phyloP scores from a whole-genome alignment of 2,888 invertebrate species.

The Lepidocyrtoides sp. region DNA sequence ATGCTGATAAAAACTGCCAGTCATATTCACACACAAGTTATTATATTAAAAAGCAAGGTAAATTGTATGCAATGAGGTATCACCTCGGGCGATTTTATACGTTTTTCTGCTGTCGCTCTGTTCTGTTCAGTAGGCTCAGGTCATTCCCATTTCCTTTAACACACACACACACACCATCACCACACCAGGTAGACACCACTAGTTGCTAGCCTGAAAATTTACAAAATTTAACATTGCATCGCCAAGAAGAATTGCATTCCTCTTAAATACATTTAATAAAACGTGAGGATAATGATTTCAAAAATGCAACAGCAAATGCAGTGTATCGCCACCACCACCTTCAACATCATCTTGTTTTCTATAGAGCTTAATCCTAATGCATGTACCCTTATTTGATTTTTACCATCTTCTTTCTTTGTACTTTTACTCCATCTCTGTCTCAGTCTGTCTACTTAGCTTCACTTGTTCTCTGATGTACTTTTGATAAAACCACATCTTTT shows the following conservation, averaged over 20 bases:
- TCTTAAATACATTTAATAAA: too few relatives aligned
- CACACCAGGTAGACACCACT: neutral
- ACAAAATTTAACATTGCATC: neutral
- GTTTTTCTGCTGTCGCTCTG: constrained; percentile 37
- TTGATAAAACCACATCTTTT: too few relatives aligned
- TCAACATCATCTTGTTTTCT: neutral
- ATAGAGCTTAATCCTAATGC: too few relatives aligned
- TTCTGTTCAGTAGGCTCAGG: constrained; percentile 30
- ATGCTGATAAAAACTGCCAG: constrained; percentile 55
- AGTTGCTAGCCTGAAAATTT: constrained; percentile 32
- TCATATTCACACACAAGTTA: constrained; percentile 30
- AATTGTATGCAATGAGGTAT: constrained; percentile 19
- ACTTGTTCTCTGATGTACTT: too few relatives aligned
- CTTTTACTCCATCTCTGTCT: neutral
- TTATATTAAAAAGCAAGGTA: neutral
- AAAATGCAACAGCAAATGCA: too few relatives aligned
- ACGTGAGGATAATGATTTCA: too few relatives aligned
- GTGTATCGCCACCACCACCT: neutral
- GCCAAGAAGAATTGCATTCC: neutral
- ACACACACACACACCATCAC: neutral
- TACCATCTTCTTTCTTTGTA: too few relatives aligned
- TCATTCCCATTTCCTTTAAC: constrained; percentile 79
- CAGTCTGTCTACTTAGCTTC: too few relatives aligned
- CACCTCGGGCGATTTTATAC: constrained; percentile 64
- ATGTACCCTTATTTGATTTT: constrained; percentile 5